Evolutionary conservation across 1,140 invertebrate species (phyloP).

Genomic region (Drosophila simulans): DNA sequence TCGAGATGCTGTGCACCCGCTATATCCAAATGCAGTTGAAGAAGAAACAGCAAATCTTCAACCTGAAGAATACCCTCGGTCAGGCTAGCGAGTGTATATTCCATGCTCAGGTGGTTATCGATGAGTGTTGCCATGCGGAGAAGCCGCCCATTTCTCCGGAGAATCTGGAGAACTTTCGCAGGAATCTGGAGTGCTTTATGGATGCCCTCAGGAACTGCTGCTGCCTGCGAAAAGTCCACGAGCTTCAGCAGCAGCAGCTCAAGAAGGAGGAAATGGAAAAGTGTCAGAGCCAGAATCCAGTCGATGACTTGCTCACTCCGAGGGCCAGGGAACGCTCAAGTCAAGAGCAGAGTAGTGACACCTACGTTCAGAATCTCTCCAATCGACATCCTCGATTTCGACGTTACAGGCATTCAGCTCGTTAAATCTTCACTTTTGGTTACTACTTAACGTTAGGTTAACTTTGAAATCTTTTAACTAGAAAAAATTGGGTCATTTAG

Average conservation of each 20-base stretch:
- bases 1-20: conserved; percentile 50
- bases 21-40: conserved; percentile 53
- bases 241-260: conserved; percentile 37
- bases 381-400: conserved; percentile 5
- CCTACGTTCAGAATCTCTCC: not conserved
- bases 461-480: conserved; percentile 16
- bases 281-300: too few relatives aligned
- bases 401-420: conserved; percentile 20
- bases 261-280: not conserved
- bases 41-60: conserved; percentile 65
- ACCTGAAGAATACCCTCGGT: conserved; percentile 55
- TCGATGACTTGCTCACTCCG: not conserved
- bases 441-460: conserved; percentile 35
- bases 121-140: conserved; percentile 18
- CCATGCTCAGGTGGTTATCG: conserved; percentile 56
- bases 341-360: not conserved
- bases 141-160: conserved; percentile 2
- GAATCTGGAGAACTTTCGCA: conserved; percentile 40
- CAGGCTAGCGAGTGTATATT: conserved; percentile 67
- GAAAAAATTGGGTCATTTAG: conserved; percentile 24
- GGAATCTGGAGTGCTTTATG: conserved; percentile 58
- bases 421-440: conserved; percentile 32
- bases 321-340: conserved; percentile 10
- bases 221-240: conserved; percentile 38
- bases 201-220: conserved; percentile 54